These are phyloP conservation scores for Amblyopsis hoosieri DNA, from an alignment of 2,797 vertebrate genomes.

Conservation along the genomic window DNA sequence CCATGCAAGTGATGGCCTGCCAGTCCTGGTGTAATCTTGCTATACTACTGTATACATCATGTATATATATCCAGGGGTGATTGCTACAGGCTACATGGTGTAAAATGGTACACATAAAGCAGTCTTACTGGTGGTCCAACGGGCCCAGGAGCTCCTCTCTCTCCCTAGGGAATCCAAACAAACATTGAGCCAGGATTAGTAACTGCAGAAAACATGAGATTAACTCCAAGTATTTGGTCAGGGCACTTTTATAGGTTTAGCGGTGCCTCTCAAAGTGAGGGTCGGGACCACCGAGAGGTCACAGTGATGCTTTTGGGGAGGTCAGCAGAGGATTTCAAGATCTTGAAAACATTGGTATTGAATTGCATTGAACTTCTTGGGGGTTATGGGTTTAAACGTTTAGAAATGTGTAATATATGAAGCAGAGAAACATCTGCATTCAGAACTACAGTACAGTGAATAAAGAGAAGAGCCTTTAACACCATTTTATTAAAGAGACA, in stretches of 20 bases:
- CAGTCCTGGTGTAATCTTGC: conserved; percentile 10
- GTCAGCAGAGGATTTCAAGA: no score
- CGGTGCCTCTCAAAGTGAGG: neutral
- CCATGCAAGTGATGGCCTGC: no score
- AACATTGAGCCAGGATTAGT: conserved; percentile 72
- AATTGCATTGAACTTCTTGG: no score
- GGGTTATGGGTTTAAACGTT: no score
- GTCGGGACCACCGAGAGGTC: neutral
- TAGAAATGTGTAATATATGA: no score
- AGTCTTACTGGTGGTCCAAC: conserved; percentile 93
- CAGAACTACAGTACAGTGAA: no score
- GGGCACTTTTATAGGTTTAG: neutral
- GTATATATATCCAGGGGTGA: conserved; percentile 25
- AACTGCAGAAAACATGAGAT: conserved; percentile 55
- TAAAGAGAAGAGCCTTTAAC: no score
- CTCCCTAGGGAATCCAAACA: conserved; percentile 83
- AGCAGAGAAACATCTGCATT: no score
- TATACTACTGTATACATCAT: neutral
- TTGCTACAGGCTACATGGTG: conserved; percentile 33
- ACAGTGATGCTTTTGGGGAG: no score
- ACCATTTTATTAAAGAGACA: no score
- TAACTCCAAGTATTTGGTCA: conserved; percentile 32
- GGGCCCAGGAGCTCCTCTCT: conserved; percentile 90
- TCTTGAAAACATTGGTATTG: no score
- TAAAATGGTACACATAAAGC: conserved; percentile 37